phyloP scores from a whole-genome alignment of 2,888 invertebrate genomes.

The Psococerastis gibbosa region DNA sequence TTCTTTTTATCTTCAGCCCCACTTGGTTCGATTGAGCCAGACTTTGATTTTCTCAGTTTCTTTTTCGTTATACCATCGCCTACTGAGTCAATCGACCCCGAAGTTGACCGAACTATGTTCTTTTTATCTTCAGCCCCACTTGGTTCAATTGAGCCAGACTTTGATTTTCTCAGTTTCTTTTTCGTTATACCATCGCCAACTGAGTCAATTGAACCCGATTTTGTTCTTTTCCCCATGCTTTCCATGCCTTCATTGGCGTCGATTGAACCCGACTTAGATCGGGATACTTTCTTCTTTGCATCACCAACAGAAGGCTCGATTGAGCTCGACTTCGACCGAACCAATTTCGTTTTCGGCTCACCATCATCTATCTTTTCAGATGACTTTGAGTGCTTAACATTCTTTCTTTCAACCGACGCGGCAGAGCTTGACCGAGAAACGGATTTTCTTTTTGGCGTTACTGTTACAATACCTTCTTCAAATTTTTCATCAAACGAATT shows the following conservation, averaged over 20 bases:
- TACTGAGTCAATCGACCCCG: slow-evolving; percentile 11
- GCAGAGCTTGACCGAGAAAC: slow-evolving; percentile 6
- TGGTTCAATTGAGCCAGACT: slow-evolving; percentile 5
- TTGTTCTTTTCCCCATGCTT: neutral
- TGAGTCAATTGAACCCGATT: neutral
- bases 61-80: neutral
- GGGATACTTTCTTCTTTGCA: neutral
- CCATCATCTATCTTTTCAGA: neutral
- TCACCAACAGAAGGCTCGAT: neutral
- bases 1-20: slow-evolving; percentile 4
- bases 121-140: slow-evolving; percentile 7
- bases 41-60: no score
- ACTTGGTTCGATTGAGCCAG: no score
- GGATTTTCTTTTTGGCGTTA: slow-evolving; percentile 8
- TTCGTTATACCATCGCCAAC: neutral
- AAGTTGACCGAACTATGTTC: slow-evolving; percentile 10
- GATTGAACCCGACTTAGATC: slow-evolving; percentile 3
- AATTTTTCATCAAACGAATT: slow-evolving; percentile 10
- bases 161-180: neutral
- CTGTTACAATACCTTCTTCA: slow-evolving; percentile 2
- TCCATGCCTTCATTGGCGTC: neutral
- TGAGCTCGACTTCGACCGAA: neutral
- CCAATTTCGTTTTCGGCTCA: neutral
- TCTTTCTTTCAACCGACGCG: slow-evolving; percentile 1
- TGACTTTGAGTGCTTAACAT: neutral